Evolutionary conservation across 2,888 invertebrate species (phyloP), one percentile per base, ranked within the genome.

Genomic region (Lingula anatina): DNA sequence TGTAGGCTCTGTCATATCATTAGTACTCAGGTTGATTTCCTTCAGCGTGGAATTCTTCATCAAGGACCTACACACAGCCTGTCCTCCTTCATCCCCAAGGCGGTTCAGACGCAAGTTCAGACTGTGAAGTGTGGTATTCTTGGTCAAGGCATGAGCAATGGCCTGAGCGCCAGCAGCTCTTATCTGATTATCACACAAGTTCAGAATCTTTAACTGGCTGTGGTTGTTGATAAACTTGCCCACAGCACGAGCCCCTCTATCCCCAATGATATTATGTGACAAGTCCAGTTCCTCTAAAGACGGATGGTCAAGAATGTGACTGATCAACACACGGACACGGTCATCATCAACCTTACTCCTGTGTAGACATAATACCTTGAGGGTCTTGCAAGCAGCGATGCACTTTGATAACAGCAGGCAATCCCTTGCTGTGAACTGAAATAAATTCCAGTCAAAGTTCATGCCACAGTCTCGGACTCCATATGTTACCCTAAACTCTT

Each of bases 391-490:
- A 26, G 59, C 57, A 21, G 74, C 71, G n/a, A 77, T 62, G 59
- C 71, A 68, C 57, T 75, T 73, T 20, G 76, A 66, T 38, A 78
- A 58, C 51, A 68, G 70, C 38, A 72, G 60, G 52, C 76, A 77
- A 64, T 78, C 78, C 50, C 69, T 57, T 21, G 73, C 70, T 27
- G 77, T 78, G 56, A 78, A 77, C 57, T 76, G 71, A 54, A 77
- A 78, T 42, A 78, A 55, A 50, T 66, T 71, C 78, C 78, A 78
- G 49, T 76, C 76, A 65, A 78, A 78, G 60, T 78, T 78, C 77
- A 78, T 76, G 20, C 78, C 78, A 62, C 77, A 77, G 59, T 77
- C 73, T 46, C 60, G 62, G 2, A 78, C 76, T 38, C 75, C 73
- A 56, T 74, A 78, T 12, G 68, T 68, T 4, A 78, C 50, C 46